Evolutionary conservation across 2,797 vertebrate species (phyloP), one percentile per base, ranked within the genome.

Genomic region (Phalloptychus januarius): DNA sequence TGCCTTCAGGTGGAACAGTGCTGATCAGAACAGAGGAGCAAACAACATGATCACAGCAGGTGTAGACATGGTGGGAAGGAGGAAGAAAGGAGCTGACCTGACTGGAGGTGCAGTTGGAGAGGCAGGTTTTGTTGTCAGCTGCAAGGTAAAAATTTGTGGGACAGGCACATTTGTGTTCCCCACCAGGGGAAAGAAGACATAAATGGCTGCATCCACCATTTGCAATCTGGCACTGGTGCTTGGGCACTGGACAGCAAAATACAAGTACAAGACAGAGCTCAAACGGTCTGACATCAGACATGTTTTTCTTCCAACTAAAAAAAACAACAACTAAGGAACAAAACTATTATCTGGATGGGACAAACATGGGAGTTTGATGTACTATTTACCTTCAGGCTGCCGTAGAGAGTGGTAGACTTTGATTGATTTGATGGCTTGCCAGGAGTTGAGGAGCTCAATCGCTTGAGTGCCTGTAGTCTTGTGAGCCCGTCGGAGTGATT

Each of bases 101-200:
- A 89, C 98, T 99, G 83, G 97, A 97, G 23, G 98, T 99, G 92
- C 98, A 99, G 94, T 99, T 99, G 65, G 98, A 99, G 74, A 99
- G 95, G 85, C 98, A 99, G 2, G 97, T 99, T 92, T 95, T 98
- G 74, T 97, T 97, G 89, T 99, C 97, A 0, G 97, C 95, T 11
- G 97, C 97, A 81, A 99, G 95, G 95, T 99, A 99, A 87, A 99
- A 99, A 94, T 99, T 99, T 54, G 97, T 98, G 81, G 98, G 98
- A 90, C 98, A 99, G 78, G 98, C 97, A 40, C 98, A 99, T 36
- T 96, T 97, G 87, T 98, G 96, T 78, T 92, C 95, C 85, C 95
- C 97, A 65, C 92, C 95, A 0, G 98, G 97, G 45, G 97, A 97
- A 13, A 99, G 94, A 63, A 99, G 97, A 93, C 98, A 99, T 87